These are phyloP conservation scores for Prenolepis imparis DNA, from an alignment of 2,888 invertebrate genomes.

Conservation along the genomic window DNA sequence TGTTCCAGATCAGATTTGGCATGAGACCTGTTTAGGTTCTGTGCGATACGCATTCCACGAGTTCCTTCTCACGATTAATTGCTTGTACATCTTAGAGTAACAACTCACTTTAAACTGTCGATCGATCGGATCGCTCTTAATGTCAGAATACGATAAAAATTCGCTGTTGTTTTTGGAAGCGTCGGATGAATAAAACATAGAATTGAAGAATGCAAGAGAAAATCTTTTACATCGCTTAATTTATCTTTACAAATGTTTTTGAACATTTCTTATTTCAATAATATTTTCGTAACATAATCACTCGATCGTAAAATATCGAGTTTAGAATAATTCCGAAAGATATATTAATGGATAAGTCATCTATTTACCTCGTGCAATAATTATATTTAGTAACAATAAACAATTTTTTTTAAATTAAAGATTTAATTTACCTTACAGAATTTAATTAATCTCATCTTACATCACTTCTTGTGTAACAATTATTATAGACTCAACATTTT, in stretches of 20 bases:
- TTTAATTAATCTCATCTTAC: constrained; percentile 1
- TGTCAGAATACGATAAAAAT: background rate
- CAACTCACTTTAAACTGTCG: constrained; percentile 49
- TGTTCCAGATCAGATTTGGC: constrained; percentile 57
- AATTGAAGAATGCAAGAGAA: background rate
- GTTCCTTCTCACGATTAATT: constrained; percentile 62
- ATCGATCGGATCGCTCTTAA: constrained; percentile 48
- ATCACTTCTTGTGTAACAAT: constrained; percentile 5
- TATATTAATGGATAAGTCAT: background rate
- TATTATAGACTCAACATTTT: background rate
- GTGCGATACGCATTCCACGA: constrained; percentile 43
- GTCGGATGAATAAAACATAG: constrained; percentile 15
- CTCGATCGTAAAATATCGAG: background rate
- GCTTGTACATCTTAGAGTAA: constrained; percentile 54
- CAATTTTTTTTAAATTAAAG: background rate
- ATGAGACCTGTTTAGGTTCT: constrained; percentile 55
- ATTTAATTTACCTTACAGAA: background rate
- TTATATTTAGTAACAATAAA: background rate
- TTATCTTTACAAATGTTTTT: background rate
- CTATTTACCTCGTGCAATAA: background rate
- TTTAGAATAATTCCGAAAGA: background rate
- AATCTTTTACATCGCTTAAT: background rate
- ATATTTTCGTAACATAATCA: background rate
- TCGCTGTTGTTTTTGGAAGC: background rate
- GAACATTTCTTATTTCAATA: background rate